phyloP scores from a whole-genome alignment of 2,113 vertebrate species.

The Brachionichthys hirsutus region DNA sequence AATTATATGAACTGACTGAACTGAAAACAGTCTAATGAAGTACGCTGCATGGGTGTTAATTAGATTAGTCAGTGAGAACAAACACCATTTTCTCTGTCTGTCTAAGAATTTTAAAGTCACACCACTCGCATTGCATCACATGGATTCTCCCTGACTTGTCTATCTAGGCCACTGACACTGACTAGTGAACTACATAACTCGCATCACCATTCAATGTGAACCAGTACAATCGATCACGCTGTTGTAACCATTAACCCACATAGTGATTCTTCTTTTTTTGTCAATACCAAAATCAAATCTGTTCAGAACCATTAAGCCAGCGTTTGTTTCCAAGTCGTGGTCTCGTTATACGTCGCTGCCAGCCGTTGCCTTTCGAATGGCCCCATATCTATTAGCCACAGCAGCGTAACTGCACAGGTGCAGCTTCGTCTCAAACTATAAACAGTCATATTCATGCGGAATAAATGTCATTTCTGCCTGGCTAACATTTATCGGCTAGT shows the following conservation, averaged over 20 bases:
- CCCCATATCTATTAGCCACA: not conserved
- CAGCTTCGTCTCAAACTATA: too few species aligned
- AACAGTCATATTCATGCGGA: too few species aligned
- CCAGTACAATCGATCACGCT: conserved; percentile 48
- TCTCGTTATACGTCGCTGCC: conserved; percentile 1
- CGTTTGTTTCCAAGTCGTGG: conserved; percentile 21
- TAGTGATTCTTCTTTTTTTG: conserved; percentile 23
- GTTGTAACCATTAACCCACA: conserved; percentile 62
- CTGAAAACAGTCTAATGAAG: conserved; percentile 58
- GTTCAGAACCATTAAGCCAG: conserved; percentile 30
- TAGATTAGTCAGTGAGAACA: conserved; percentile 56
- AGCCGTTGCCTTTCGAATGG: not conserved
- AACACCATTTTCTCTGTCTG: conserved; percentile 41
- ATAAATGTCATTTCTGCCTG: too few species aligned
- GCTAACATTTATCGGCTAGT: too few species aligned
- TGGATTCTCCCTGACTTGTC: conserved; percentile 5
- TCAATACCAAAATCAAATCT: conserved; percentile 28
- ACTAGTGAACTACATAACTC: conserved; percentile 4
- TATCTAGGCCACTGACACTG: conserved; percentile 41
- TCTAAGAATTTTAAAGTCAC: conserved; percentile 35
- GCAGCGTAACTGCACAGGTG: not conserved
- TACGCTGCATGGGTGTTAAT: conserved; percentile 60
- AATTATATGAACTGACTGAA: conserved; percentile 58
- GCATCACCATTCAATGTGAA: conserved; percentile 27
- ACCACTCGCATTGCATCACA: conserved; percentile 16